Evolutionary conservation across 2,888 invertebrate genomes (phyloP), one percentile per base, ranked within the genome.

Genomic region (Dimorphilus gyrociliatus): DNA sequence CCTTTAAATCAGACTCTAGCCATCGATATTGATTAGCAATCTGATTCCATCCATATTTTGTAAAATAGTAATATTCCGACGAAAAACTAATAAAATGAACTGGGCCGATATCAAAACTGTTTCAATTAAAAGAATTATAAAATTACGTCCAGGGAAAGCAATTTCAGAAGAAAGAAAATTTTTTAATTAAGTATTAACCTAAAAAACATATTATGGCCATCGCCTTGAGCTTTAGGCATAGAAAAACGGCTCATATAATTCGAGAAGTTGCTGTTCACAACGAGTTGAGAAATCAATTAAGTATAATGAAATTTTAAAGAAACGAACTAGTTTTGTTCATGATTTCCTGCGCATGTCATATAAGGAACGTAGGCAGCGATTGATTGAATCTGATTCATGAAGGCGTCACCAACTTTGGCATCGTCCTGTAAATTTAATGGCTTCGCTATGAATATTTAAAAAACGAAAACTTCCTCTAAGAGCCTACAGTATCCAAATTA

Each of bases 21-120:
- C 90, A 92, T 29, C 78, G 68, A 53, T 75, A 59, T 41, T 60
- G 60, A 16, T 43, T 38, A 5, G 44, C 18, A 10, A 49, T 41
- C 39, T 78, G 76, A 48, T 78, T 75, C 23, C 78, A 55, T 0
- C 92, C 92, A 54, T 80, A 90, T 47, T 81, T 70, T 23, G 80
- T 66, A 62, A 76, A 92, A 65, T 88, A 94, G 64, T 92, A 94
- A 26, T 47, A 77, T 67, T 97, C 94, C 0, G 92, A 88, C 36
- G 84, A 81, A 46, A 94, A 74, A 15, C 78, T 78, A 32, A 97
- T 74, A 49, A 94, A 78, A 36, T 62, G 64, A 3, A 50, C 53
- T 3, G 61, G 62, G 5, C 63, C 63, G 18, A 60, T 46, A 44
- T 63, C 46, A 36, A 55, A 58, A 36, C 61, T 63, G 48, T 78